Evolutionary conservation across 1,140 invertebrate species (phyloP).

Genomic region (Eueides isabella): DNA sequence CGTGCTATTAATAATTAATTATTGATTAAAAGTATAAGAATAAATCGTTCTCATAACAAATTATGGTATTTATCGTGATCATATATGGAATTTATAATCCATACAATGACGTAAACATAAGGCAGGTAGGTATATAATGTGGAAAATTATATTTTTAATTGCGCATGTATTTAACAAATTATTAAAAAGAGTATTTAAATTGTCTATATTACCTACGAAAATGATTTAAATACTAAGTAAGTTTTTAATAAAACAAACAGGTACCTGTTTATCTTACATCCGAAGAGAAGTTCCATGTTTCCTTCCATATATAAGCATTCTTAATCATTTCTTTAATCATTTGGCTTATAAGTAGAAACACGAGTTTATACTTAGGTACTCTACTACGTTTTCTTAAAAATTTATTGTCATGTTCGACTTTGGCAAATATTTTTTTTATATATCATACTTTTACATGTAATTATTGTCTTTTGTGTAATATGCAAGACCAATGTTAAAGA

Average conservation of each 20-base stretch:
- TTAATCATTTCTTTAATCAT: not conserved
- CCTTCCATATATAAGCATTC: not conserved
- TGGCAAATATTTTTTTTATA: no score
- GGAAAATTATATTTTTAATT: not conserved
- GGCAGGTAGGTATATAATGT: not conserved
- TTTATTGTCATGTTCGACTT: not conserved
- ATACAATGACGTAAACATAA: not conserved
- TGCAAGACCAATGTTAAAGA: no score
- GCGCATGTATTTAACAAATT: no score
- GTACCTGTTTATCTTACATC: not conserved
- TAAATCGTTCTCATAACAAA: conserved; percentile 1
- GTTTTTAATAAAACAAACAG: not conserved
- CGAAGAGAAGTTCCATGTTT: not conserved
- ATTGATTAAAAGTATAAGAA: not conserved
- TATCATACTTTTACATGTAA: no score
- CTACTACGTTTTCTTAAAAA: not conserved
- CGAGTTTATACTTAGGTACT: not conserved
- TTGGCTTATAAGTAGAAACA: not conserved
- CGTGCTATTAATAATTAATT: not conserved
- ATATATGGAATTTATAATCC: not conserved
- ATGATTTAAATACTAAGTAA: not conserved
- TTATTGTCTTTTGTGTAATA: no score
- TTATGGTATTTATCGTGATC: not conserved
- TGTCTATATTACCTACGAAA: not conserved
- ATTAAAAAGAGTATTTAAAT: not conserved